Conservation (phyloP, 2,888 invertebrate species). For the Papilio elwesi region DNA sequence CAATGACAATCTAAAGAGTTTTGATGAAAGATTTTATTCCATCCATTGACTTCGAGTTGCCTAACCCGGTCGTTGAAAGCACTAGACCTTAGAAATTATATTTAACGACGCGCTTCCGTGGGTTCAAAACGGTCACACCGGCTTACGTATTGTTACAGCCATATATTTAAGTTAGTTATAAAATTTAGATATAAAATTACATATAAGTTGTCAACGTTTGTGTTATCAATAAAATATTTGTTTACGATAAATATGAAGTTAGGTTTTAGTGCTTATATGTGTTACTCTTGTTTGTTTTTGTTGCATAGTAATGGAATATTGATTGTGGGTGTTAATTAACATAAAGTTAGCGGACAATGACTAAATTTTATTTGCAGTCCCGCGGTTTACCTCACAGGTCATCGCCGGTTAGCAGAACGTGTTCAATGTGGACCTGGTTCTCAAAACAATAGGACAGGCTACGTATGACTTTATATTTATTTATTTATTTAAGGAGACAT, state of each 20-base stretch:
- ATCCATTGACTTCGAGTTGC: too few species aligned
- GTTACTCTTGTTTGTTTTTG: background rate
- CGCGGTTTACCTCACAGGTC: background rate
- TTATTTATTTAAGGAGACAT: too few species aligned
- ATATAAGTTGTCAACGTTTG: background rate
- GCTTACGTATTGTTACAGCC: too few species aligned
- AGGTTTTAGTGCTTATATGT: background rate
- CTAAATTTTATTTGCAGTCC: conserved; percentile 5
- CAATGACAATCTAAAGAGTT: too few species aligned
- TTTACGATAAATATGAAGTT: background rate
- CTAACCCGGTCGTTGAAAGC: too few species aligned
- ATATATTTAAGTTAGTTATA: too few species aligned
- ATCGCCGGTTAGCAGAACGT: background rate
- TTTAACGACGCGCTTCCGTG: too few species aligned
- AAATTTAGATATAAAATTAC: too few species aligned
- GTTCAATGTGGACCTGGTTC: background rate
- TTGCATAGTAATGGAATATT: background rate
- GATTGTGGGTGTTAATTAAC: conserved; percentile 3
- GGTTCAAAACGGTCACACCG: too few species aligned
- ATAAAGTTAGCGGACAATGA: conserved; percentile 1
- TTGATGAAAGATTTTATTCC: too few species aligned
- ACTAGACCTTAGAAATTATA: too few species aligned
- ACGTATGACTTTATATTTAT: background rate
- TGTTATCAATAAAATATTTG: background rate
- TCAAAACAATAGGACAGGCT: background rate